Percentiles rank a stretch among this genome's conserved stretches.
Conservation (phyloP, 2,113 vertebrate genomes). For the Pseudopodoces humilis region DNA sequence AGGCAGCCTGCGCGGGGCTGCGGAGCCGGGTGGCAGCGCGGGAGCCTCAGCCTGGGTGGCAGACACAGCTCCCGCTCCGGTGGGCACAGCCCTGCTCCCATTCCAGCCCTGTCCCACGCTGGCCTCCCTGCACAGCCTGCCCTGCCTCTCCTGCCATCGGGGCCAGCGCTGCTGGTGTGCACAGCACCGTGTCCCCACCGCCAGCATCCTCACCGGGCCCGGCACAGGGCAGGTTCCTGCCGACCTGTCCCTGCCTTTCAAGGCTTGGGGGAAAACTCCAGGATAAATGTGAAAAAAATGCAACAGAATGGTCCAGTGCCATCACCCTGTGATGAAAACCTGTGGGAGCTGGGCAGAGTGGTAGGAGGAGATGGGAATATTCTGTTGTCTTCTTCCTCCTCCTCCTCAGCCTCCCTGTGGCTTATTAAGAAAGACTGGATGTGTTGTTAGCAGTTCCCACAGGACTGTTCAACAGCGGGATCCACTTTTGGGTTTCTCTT, state of each 20-base stretch:
- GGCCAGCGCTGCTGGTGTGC: too few relatives aligned
- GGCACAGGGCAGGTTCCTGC: too few relatives aligned
- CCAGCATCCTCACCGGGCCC: neutral
- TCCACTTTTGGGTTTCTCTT: neutral
- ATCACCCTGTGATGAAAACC: fast-evolving
- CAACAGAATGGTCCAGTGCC: fast-evolving
- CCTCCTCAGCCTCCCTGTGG: neutral
- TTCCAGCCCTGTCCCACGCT: neutral
- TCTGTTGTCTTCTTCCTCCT: neutral
- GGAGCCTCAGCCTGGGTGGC: slow-evolving; percentile 47
- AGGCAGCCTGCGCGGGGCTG: slow-evolving; percentile 62
- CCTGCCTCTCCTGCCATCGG: neutral
- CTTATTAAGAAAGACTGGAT: neutral
- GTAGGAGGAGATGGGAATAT: neutral
- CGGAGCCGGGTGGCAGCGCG: neutral
- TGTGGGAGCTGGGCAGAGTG: neutral
- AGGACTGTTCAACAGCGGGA: neutral
- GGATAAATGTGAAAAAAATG: neutral
- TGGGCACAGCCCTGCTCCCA: neutral
- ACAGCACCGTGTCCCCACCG: neutral
- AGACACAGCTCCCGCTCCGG: slow-evolving; percentile 6
- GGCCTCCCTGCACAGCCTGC: neutral
- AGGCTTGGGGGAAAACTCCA: neutral
- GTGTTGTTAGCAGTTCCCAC: neutral
- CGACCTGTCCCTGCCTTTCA: fast-evolving